Percentiles rank a stretch among this genome's conserved stretches.
Conservation (phyloP, 2,797 vertebrate genomes). For the Sebastes vulpes region DNA sequence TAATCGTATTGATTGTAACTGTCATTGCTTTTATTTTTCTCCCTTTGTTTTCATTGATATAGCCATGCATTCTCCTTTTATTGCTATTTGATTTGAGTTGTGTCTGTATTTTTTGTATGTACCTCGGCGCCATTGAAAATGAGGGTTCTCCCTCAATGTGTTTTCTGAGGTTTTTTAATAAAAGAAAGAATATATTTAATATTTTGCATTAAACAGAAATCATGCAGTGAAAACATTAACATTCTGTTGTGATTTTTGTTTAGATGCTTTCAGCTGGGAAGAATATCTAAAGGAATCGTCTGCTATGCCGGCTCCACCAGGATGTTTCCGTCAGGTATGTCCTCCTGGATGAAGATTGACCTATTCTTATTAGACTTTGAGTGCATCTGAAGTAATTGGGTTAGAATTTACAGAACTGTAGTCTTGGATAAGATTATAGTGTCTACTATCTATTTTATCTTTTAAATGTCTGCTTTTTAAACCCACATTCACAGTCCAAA, state of each 20-base stretch:
- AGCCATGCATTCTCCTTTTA: neutral
- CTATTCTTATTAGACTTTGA: neutral
- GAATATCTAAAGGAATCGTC: slow-evolving; percentile 94
- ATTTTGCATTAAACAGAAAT: neutral
- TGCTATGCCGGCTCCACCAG: slow-evolving; percentile 88
- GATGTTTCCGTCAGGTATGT: slow-evolving; percentile 95
- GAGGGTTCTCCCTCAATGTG: too few relatives aligned
- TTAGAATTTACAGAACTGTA: neutral
- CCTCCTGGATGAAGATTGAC: neutral
- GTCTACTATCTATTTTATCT: neutral
- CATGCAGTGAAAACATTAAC: neutral
- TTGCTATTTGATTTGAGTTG: neutral
- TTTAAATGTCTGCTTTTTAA: neutral
- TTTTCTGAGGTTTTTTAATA: neutral
- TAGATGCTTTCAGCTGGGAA: slow-evolving; percentile 94
- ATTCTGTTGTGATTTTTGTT: slow-evolving; percentile 27
- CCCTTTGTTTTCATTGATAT: neutral
- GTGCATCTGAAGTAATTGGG: neutral
- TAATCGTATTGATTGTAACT: neutral
- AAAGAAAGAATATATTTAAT: neutral
- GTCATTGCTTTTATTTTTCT: neutral
- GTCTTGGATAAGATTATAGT: neutral
- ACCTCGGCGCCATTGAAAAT: neutral
- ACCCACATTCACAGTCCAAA: too few relatives aligned
- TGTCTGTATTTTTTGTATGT: neutral